Evolutionary conservation across 1,140 invertebrate genomes (phyloP), one percentile per base, ranked within the genome.

Genomic region (Drosophila kohkoa): DNA sequence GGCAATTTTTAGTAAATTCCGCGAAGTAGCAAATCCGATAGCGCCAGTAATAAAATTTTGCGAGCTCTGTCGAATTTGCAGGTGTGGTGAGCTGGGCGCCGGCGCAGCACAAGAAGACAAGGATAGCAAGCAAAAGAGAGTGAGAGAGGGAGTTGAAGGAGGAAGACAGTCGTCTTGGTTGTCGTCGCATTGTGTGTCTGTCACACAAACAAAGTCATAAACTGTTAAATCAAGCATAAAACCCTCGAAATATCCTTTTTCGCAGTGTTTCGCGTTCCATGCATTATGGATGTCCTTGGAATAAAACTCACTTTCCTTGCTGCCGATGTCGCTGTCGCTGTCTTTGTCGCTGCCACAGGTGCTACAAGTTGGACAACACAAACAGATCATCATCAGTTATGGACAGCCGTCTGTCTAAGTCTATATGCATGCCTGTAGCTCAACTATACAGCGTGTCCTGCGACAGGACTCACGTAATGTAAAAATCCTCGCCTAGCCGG

Each of bases 1-100:
- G 28, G 15, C 46, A 43, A 73, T 89, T 89, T 89, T 85, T 79
- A 79, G 51, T 28, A 15, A 76, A 57, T 89, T 89, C 85, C 13
- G 25, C 55, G 87, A 90, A 90, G 20, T 16, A 32, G 51, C 74
- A 77, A 90, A 90, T 82, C 86, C 74, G 67, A 90, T 90, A 90
- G 86, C 82, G 87, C 87, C 87, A 90, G 87, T 75, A 82, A 90
- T 90, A 90, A 90, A 86, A 80, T 82, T 62, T 75, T 77, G 81
- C 71, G 55, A 89, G 72, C 49, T 52, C 63, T 38, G 64, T 2
- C 10, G 60, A 52, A 71, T 72, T 75, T 52, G 62, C 72, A 75
- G 54, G 32, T 62, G 71, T 32, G 55, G 28, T 35, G 51, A 35
- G 28, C 51, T 10, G 30, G 35, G 41, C 43, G 68, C 41, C 73